Percentiles rank a stretch among this genome's conserved stretches.
Evolutionary conservation across 1,140 invertebrate genomes (phyloP).

Genomic region (Dermatophagoides farinae): DNA sequence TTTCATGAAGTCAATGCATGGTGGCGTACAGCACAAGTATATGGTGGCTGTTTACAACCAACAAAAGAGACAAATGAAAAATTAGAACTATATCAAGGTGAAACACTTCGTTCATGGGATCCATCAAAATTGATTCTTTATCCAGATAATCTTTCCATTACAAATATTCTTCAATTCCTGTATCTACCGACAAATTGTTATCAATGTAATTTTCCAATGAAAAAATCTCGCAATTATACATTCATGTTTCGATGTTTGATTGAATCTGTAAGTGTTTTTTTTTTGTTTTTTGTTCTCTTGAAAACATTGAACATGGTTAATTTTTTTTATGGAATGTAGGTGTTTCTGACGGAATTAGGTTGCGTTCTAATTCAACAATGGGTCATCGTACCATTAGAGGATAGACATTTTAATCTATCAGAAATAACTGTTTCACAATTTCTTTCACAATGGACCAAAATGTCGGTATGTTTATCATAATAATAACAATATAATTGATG

Average conservation of each 20-base stretch:
- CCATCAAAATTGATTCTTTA: neutral
- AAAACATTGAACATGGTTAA: neutral
- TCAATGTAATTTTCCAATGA: neutral
- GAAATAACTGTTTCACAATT: neutral
- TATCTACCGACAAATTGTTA: neutral
- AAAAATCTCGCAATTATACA: neutral
- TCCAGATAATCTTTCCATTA: neutral
- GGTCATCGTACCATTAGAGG: neutral
- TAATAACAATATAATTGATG: neutral
- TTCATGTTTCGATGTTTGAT: conserved; percentile 1
- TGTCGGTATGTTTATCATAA: neutral
- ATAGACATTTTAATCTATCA: neutral
- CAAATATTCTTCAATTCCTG: neutral
- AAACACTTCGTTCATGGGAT: neutral
- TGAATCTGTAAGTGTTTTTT: neutral
- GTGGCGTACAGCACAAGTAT: neutral
- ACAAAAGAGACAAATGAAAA: neutral
- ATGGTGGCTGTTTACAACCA: neutral
- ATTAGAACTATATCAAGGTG: neutral
- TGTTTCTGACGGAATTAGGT: neutral
- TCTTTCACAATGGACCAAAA: neutral
- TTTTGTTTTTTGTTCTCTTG: neutral
- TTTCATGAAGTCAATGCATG: neutral
- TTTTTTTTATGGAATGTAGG: neutral
- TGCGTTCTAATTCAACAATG: neutral